phyloP scores from a whole-genome alignment of 2,113 vertebrate genomes.

The Pollachius pollachius region DNA sequence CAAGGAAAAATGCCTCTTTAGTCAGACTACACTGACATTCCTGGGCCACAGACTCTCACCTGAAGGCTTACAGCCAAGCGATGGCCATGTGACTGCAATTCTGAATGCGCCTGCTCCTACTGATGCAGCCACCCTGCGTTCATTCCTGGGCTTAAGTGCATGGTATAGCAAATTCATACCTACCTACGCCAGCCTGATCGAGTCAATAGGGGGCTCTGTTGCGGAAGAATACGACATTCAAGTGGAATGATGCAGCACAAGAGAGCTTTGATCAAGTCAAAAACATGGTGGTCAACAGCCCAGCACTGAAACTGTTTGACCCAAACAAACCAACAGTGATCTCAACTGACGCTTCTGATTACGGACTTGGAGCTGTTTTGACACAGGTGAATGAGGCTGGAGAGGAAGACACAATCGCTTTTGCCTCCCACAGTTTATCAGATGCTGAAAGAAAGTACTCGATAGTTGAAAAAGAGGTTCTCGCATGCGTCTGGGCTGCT shows the following conservation, averaged over 20 bases:
- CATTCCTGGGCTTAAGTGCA: conserved; percentile 19
- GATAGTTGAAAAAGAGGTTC: conserved; percentile 7
- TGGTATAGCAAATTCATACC: conserved; percentile 32
- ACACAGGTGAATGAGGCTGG: conserved; percentile 10
- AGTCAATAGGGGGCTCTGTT: conserved; percentile 23
- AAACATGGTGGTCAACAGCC: conserved; percentile 10
- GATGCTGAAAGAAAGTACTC: conserved; percentile 26
- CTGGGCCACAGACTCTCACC: conserved; percentile 12
- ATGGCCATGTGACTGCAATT: conserved; percentile 20
- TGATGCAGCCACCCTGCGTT: conserved; percentile 3
- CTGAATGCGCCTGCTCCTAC: conserved; percentile 15
- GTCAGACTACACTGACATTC: conserved; percentile 14
- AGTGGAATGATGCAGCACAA: conserved; percentile 8
- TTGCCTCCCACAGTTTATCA: conserved; percentile 11
- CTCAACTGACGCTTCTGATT: conserved; percentile 26
- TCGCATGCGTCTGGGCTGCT: conserved; percentile 25
- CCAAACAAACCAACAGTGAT: conserved; percentile 17
- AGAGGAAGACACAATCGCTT: conserved; percentile 17
- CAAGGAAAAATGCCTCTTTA: conserved; percentile 13
- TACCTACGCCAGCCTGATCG: conserved; percentile 13
- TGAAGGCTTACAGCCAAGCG: conserved; percentile 15
- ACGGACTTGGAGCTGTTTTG: conserved; percentile 27
- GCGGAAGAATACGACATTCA: conserved; percentile 19
- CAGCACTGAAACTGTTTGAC: conserved; percentile 20
- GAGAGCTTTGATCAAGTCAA: conserved; percentile 20